A percentile compares a stretch with the other conserved stretches of the same genome.
Conservation (phyloP, 2,113 vertebrate species). For the Herpetotheres cachinnans region DNA sequence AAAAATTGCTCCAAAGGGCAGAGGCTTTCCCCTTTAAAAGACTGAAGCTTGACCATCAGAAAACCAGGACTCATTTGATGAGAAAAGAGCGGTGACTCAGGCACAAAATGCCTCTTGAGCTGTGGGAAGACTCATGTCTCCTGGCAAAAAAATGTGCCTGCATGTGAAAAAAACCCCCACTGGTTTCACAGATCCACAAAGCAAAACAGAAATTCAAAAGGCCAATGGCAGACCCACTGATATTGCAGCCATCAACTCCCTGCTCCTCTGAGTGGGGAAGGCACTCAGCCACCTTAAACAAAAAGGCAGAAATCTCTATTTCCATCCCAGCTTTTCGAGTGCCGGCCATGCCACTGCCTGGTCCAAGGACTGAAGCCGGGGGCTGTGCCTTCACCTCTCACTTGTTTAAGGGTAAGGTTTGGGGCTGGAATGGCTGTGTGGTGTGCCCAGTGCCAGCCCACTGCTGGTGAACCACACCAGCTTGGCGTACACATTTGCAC, state of each 20-base stretch:
- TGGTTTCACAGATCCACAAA: background rate
- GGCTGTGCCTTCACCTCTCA: background rate
- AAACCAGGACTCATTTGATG: background rate
- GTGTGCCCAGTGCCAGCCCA: background rate
- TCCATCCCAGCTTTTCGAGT: background rate
- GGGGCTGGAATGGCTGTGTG: background rate
- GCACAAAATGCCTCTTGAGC: background rate
- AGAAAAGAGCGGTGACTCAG: background rate
- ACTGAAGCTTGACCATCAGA: background rate
- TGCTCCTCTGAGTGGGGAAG: background rate
- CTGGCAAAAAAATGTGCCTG: background rate
- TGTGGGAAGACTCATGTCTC: background rate
- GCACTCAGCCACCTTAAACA: fast-evolving
- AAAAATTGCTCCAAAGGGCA: background rate
- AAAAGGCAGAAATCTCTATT: background rate
- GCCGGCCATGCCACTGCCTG: fast-evolving
- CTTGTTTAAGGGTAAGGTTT: background rate
- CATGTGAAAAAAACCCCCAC: fast-evolving
- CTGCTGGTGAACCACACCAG: background rate
- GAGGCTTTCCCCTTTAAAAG: background rate
- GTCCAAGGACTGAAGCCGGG: background rate
- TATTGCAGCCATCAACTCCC: background rate
- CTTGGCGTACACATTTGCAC: background rate
- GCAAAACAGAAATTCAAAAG: background rate
- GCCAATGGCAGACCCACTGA: background rate